phyloP scores from a whole-genome alignment of 2,113 vertebrate species.

The Rhagologus leucostigma region DNA sequence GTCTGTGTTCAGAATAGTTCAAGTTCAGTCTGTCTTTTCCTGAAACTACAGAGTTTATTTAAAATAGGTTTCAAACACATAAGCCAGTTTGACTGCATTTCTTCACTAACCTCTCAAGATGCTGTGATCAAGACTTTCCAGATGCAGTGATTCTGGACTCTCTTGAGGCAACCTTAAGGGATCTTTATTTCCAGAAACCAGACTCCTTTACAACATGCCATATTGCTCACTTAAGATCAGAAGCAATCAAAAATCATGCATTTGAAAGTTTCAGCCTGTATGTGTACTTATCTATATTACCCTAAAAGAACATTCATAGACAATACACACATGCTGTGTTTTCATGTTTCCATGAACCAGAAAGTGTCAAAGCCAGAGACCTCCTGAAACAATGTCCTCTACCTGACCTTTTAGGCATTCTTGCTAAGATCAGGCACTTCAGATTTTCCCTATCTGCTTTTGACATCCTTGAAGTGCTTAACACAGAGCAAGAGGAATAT shows the following conservation, averaged over 20 bases:
- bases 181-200: not conserved
- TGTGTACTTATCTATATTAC: not conserved
- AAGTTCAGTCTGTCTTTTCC: not conserved
- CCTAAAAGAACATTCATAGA: not conserved
- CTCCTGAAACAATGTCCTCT: not conserved
- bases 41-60: not conserved
- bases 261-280: not conserved
- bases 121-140: not conserved
- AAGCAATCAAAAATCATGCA: not conserved
- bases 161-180: not conserved
- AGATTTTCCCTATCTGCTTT: not conserved
- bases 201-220: not conserved
- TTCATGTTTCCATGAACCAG: not conserved
- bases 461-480: conserved; percentile 23
- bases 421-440: conserved; percentile 13
- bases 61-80: not conserved
- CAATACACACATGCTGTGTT: not conserved
- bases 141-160: not conserved
- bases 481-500: not conserved
- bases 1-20: not conserved
- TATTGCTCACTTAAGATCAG: not conserved
- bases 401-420: not conserved
- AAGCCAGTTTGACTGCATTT: not conserved
- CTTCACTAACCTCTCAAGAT: not conserved
- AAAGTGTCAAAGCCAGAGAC: not conserved